Evolutionary conservation across 2,113 vertebrate species (phyloP), one percentile per base, ranked within the genome.

Genomic region (Pyrgilauda ruficollis): DNA sequence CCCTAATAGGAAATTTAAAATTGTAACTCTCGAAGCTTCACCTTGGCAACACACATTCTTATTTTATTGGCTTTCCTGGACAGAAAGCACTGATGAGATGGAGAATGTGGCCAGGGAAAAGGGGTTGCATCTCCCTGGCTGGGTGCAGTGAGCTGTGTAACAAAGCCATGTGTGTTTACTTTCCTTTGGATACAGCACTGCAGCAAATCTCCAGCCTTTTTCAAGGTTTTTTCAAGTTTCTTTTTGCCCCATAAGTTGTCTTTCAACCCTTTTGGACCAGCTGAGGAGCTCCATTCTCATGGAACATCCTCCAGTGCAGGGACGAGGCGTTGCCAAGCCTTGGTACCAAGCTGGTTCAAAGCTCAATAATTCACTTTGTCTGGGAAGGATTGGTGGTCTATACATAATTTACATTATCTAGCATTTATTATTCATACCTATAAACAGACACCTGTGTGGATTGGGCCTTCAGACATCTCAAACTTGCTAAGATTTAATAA

Each of bases 101-200:
- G 89, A 75, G 86, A 58, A 68, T 79, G 76, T 94, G 96, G 90
- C 62, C 69, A 55, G 67, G 78, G 95, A 94, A 21, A 10, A 53
- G 93, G 79, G 69, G 88, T 37, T 86, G 82, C 61, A 18, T 75
- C 63, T 93, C 93, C 41, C 77, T 73, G 85, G 62, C 53, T 68
- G 81, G 86, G 83, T 24, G 94, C 92, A 96, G 78, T 73, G 80
- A 96, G 95, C 95, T 96, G 95, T 97, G 94, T 95, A 97, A 97
- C 94, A 59, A 96, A 97, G 87, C 90, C 92, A 46, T 62, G 76
- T 93, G 94, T 97, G 93, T 93, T 97, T 97, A 53, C 78, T 96
- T 93, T 66, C 55, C 92, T 93, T 92, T 89, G 80, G 84, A 50
- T 47, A 31, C 50, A 70, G 81, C 58, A 41, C 44, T 96, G 90